These are phyloP conservation scores for Galerucella pusilla DNA, from an alignment of 2,888 invertebrate species.

Conservation along the genomic window DNA sequence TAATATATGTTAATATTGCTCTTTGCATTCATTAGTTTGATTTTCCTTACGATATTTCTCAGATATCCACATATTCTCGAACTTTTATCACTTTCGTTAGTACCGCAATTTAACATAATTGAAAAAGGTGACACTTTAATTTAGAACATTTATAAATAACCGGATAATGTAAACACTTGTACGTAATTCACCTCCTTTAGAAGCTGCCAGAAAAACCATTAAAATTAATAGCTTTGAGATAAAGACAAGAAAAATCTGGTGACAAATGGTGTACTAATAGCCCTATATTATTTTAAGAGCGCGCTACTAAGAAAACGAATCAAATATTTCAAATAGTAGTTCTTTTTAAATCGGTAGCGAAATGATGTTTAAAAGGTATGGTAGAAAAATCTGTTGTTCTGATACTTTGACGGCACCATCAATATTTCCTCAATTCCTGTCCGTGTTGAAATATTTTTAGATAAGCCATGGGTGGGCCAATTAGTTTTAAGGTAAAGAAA, in stretches of 20 bases:
- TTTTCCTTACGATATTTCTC: no score
- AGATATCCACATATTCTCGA: no score
- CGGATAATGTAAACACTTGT: not conserved
- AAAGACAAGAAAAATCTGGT: slow-evolving; percentile 7
- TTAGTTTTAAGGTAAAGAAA: not conserved
- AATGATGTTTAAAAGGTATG: not conserved
- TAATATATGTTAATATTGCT: no score
- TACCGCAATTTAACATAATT: not conserved
- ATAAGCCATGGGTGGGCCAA: slow-evolving; percentile 9
- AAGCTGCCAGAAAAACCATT: not conserved
- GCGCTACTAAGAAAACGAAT: slow-evolving; percentile 8
- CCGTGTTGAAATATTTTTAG: not conserved
- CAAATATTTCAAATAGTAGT: not conserved
- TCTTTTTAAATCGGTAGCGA: slow-evolving; percentile 4
- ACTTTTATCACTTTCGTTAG: no score
- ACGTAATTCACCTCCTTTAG: not conserved
- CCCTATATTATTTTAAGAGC: not conserved
- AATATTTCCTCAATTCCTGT: slow-evolving; percentile 5
- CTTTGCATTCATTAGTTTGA: no score
- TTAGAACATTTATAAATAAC: not conserved
- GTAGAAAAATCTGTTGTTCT: not conserved
- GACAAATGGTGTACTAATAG: slow-evolving; percentile 13
- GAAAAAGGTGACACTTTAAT: not conserved
- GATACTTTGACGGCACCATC: slow-evolving; percentile 8
- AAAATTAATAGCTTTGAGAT: slow-evolving; percentile 14